Base-by-base conservation (phyloP, 2,797 vertebrate species). In the Paramormyrops hopkinsi region DNA sequence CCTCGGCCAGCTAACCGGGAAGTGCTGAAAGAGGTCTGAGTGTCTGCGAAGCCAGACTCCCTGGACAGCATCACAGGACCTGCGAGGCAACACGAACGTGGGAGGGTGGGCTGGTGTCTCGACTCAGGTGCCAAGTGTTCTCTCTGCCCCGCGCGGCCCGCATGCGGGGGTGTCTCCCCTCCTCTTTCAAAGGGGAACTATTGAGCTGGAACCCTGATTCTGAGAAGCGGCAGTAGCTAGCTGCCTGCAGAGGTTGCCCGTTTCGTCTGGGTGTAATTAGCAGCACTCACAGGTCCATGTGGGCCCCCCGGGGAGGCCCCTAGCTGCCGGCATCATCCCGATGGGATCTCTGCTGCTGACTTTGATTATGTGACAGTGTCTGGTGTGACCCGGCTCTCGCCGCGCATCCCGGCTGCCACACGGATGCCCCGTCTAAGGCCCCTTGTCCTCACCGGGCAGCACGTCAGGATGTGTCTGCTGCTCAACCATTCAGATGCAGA, bases 211-310 rank as follows among this genome's bases (percentile, higher is more conserved):
- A 53, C 37, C 53, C n/a, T 73, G 33, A 17, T 73, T 6, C 65
- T 69, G 29, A 62, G 44, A 14, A 59, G 37, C 33, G 5, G 73
- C 14, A 44, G 37, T 37, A 37, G 33, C 37, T 44, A n/a, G 37
- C 37, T 19, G 33, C 19, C 51, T n/a, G 44, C 5, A 29, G 89
- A 88, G 90, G 89, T 91, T 86, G 90, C 62, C 11, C 82, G 87
- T 90, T 84, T 56, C 59, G 79, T 89, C 88, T 53, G 92, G 88
- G 84, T 90, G 85, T 88, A 90, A 92, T 90, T 89, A 89, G 83
- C 86, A 84, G 76, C 19, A 33, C 69, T 73, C 33, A 29, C 12
- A 19, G 29, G 69, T 73, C 69, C 69, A 17, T 17, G 76, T 46
- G 76, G 3, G 76, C 2, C 19, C 76, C 14, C 76, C 1, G 2